Evolutionary conservation across 2,113 vertebrate genomes (phyloP).

Genomic region (Corvus moneduloides): DNA sequence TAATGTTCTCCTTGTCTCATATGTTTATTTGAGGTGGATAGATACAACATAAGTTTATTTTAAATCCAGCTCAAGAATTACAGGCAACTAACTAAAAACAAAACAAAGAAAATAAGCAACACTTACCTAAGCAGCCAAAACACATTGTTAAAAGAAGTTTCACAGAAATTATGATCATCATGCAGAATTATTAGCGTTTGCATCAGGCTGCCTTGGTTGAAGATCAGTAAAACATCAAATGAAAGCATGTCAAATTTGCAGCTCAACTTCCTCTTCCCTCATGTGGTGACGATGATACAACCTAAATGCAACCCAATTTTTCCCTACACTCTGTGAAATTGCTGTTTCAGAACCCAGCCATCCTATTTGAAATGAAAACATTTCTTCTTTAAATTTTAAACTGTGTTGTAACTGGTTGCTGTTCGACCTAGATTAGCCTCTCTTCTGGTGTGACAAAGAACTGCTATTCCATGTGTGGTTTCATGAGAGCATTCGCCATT

Average conservation of each 20-base stretch:
- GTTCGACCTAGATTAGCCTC: background rate
- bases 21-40: background rate
- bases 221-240: background rate
- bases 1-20: background rate
- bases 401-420: background rate
- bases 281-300: background rate
- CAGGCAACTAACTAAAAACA: background rate
- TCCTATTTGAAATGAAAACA: background rate
- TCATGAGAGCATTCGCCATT: background rate
- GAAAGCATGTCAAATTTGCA: background rate
- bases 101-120: background rate
- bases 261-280: conserved; percentile 4
- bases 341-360: background rate
- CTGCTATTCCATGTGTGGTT: background rate
- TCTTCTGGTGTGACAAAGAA: background rate
- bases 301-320: background rate
- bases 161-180: background rate
- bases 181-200: background rate
- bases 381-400: background rate
- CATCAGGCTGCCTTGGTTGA: background rate
- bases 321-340: background rate
- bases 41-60: background rate
- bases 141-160: background rate
- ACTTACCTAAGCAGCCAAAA: conserved; percentile 15
- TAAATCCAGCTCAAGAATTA: background rate